These are phyloP conservation scores for Ceratoteleas bidentatus DNA, from an alignment of 1,140 invertebrate species.

Conservation along the genomic window DNA sequence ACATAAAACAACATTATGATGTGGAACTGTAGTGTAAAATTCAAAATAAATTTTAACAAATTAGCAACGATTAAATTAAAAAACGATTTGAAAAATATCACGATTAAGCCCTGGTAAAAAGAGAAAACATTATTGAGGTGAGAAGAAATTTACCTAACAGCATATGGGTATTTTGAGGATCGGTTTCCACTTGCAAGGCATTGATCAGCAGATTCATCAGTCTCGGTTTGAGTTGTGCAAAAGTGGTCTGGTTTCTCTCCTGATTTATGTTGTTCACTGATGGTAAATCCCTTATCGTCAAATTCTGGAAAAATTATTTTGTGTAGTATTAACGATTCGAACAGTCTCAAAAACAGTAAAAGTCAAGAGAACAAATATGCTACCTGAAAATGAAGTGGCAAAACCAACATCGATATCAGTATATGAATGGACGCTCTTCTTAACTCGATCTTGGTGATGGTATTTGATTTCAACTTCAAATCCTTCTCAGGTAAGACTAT, in stretches of 20 bases:
- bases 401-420: slow-evolving; percentile 92
- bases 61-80: no score
- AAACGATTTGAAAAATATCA: no score
- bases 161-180: slow-evolving; percentile 95
- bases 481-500: slow-evolving; percentile 91
- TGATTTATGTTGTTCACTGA: slow-evolving; percentile 78
- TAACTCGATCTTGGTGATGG: slow-evolving; percentile 89
- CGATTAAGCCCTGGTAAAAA: no score
- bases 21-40: no score
- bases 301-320: slow-evolving; percentile 80
- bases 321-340: not conserved
- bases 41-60: no score
- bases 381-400: slow-evolving; percentile 95
- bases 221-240: slow-evolving; percentile 90
- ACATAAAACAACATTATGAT: no score
- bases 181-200: slow-evolving; percentile 92
- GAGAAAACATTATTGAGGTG: not conserved
- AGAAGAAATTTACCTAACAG: slow-evolving; percentile 84
- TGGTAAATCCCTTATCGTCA: slow-evolving; percentile 88
- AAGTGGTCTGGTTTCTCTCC: slow-evolving; percentile 83
- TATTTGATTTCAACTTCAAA: slow-evolving; percentile 84
- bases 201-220: slow-evolving; percentile 93
- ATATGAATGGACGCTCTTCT: slow-evolving; percentile 94
- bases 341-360: not conserved
- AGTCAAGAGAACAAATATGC: not conserved